phyloP scores from a whole-genome alignment of 2,797 vertebrate species.

The Gallirallus australis region DNA sequence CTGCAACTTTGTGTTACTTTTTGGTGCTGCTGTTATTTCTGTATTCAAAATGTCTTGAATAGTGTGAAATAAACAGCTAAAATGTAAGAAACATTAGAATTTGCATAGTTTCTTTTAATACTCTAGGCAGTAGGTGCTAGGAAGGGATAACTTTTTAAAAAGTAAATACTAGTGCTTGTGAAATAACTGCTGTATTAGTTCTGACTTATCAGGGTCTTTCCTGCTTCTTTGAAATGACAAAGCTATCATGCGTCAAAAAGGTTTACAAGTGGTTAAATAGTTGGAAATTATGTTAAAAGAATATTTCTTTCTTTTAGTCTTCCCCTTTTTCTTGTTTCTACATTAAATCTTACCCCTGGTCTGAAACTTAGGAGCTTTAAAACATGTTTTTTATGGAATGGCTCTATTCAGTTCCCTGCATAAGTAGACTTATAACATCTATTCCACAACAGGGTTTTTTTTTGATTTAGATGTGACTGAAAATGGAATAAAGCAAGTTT shows the following conservation, averaged over 20 bases:
- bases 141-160: slow-evolving; percentile 37
- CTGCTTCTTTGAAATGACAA: slow-evolving; percentile 48
- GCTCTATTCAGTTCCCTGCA: slow-evolving; percentile 54
- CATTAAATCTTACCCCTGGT: slow-evolving; percentile 52
- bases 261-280: slow-evolving; percentile 43
- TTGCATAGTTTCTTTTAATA: background rate
- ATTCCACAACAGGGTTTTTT: background rate
- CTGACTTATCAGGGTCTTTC: background rate
- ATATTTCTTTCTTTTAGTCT: slow-evolving; percentile 25
- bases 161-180: slow-evolving; percentile 52
- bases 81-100: background rate
- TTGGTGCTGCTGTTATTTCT: slow-evolving; percentile 25
- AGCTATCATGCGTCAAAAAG: background rate
- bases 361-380: slow-evolving; percentile 73
- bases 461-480: slow-evolving; percentile 53
- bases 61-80: background rate
- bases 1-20: background rate
- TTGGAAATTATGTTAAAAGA: slow-evolving; percentile 58
- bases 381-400: slow-evolving; percentile 7
- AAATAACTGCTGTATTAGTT: slow-evolving; percentile 30
- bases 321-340: slow-evolving; percentile 33
- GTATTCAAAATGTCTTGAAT: background rate
- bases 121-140: background rate
- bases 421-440: slow-evolving; percentile 43
- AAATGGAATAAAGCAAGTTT: slow-evolving; percentile 32